Percentiles rank a stretch among this genome's conserved stretches.
Evolutionary conservation across 2,113 vertebrate species (phyloP).

Genomic region (Carlito syrichta): DNA sequence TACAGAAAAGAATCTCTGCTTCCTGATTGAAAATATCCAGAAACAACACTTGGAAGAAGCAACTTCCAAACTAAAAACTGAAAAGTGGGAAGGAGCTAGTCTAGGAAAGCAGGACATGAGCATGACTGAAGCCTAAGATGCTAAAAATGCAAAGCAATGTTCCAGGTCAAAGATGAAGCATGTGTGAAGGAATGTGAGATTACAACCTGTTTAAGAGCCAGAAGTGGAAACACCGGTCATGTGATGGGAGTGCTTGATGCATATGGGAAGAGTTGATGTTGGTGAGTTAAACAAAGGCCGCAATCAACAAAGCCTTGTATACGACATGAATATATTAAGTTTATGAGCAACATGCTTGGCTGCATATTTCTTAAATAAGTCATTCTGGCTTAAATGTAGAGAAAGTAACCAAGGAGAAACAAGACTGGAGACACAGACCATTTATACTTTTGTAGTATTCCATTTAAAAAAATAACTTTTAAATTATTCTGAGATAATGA

Average conservation of each 20-base stretch:
- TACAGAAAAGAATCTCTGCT: not conserved
- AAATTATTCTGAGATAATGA: not conserved
- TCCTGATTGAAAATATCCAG: not conserved
- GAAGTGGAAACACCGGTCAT: not conserved
- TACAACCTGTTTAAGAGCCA: not conserved
- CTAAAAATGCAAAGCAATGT: not conserved
- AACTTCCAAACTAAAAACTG: not conserved
- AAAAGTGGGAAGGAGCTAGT: not conserved
- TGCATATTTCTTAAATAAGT: not conserved
- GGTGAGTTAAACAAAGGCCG: not conserved
- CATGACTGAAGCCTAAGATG: not conserved
- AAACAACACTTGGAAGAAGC: not conserved
- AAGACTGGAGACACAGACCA: not conserved
- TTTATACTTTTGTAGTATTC: not conserved
- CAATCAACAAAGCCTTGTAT: not conserved
- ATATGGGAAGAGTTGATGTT: too few species aligned
- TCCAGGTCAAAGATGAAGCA: not conserved
- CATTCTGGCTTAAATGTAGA: not conserved
- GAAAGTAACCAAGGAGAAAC: not conserved
- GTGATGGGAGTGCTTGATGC: not conserved
- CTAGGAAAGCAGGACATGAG: not conserved
- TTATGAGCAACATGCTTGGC: too few species aligned
- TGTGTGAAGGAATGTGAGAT: not conserved
- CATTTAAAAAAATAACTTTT: not conserved
- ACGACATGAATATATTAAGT: not conserved